Evolutionary conservation across 2,797 vertebrate genomes (phyloP).

Genomic region (Triplophysa yarkandensis): DNA sequence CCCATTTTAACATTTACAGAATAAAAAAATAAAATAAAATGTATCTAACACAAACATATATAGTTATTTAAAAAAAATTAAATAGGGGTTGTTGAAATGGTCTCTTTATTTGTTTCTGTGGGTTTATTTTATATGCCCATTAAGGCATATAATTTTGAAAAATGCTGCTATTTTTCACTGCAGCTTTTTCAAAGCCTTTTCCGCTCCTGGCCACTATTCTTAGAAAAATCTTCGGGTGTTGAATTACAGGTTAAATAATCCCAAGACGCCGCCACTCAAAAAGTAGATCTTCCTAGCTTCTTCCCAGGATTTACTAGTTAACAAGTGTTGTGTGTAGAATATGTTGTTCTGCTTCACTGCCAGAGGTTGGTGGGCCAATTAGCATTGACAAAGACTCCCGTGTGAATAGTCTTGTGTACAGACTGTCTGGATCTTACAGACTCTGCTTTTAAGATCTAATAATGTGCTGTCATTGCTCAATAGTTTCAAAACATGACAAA

Average conservation of each 20-base stretch:
- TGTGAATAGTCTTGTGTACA: slow-evolving; percentile 60
- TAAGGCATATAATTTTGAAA: too few species aligned
- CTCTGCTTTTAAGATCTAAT: slow-evolving; percentile 60
- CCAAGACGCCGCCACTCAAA: slow-evolving; percentile 31
- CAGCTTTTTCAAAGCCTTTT: slow-evolving; percentile 30
- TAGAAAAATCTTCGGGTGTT: slow-evolving; percentile 28
- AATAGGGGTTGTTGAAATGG: too few species aligned
- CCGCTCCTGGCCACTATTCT: slow-evolving; percentile 43
- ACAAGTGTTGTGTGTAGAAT: slow-evolving; percentile 64
- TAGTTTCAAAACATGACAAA: slow-evolving; percentile 35
- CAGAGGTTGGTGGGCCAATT: slow-evolving; percentile 70
- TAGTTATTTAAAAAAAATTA: too few species aligned
- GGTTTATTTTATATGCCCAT: too few species aligned
- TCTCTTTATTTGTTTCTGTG: too few species aligned
- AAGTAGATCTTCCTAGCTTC: slow-evolving; percentile 31
- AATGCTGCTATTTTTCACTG: slow-evolving; percentile 36
- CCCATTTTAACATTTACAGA: too few species aligned
- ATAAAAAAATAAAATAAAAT: too few species aligned
- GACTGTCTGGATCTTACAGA: slow-evolving; percentile 59
- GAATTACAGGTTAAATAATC: slow-evolving; percentile 49
- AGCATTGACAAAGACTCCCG: slow-evolving; percentile 74
- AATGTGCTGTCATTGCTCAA: slow-evolving; percentile 57
- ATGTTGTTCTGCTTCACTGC: slow-evolving; percentile 67
- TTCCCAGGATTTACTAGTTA: slow-evolving; percentile 62
- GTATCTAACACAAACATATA: too few species aligned